Base-by-base conservation (phyloP, 2,888 invertebrate species). In the Oxytorus armatus region DNA sequence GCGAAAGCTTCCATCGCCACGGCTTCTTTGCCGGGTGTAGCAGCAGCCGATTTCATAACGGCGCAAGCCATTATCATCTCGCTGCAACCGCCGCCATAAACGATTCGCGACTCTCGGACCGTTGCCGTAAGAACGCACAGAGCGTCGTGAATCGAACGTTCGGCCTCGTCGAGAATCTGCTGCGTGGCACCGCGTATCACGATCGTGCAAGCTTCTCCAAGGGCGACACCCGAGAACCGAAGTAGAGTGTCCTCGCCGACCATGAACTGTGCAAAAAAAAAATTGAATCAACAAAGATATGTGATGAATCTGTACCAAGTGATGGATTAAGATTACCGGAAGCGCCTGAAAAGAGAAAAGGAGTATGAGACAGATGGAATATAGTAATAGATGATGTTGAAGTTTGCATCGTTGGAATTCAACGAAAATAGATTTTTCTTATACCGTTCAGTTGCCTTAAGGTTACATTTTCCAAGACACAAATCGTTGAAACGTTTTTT, bases 61-160 rank as follows among this genome's bases (percentile, higher is more conserved):
- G 98, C 98, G 72, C 96, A 96, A 16, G 99, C 97, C 99, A 99
- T 99, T 84, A 98, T 93, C 94, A 98, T 97, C 92, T 99, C 99
- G 82, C 98, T 96, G 87, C 98, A 97, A 82, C 98, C 98, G 91
- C 98, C 98, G 21, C 99, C 99, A 89, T 95, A 97, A 8, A 99
- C 96, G 73, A 97, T 96, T 88, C 97, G 95, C 0, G 97, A 96
- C 92, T 99, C 98, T 87, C 96, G 96, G 7, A 99, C 98, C 3
- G 99, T 99, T 39, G 98, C 98, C 1, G 98, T 95, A 70, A 99
- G 93, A 0, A 99, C 99, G 92, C 99, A 99, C 1, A 99, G 94
- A 0, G 99, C 99, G 92, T 99, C 99, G 91, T 99, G 99, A 65
- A 99, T 93, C 0, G 99, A 99, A 55, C 99, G 95, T 88, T 99